phyloP scores from a whole-genome alignment of 2,797 vertebrate species.

The Catharus ustulatus region DNA sequence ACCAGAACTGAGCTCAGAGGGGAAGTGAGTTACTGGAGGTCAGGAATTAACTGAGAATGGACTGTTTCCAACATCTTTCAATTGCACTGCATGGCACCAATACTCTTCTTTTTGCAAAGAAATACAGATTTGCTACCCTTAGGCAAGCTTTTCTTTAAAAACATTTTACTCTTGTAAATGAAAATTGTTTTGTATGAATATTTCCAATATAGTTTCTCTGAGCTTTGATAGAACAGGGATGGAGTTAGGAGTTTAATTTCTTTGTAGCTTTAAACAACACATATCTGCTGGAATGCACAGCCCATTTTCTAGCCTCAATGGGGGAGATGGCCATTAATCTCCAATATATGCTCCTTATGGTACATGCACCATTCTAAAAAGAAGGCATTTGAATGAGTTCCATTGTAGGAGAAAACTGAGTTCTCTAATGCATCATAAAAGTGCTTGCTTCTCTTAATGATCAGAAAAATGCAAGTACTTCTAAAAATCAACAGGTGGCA shows the following conservation, averaged over 20 bases:
- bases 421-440: background rate
- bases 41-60: conserved; percentile 21
- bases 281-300: background rate
- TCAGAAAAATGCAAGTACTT: background rate
- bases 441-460: background rate
- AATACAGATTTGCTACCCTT: background rate
- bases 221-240: background rate
- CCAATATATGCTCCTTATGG: background rate
- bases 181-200: background rate
- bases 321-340: background rate
- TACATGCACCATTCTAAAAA: background rate
- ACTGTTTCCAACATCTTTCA: background rate
- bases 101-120: background rate
- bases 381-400: background rate
- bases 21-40: conserved; percentile 33
- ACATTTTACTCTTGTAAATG: background rate
- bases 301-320: conserved; percentile 11
- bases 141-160: background rate
- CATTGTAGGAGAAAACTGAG: background rate
- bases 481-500: background rate
- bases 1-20: conserved; percentile 27
- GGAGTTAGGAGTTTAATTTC: conserved; percentile 4
- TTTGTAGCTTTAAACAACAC: conserved; percentile 15
- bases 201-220: background rate
- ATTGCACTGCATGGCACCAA: background rate